phyloP scores from a whole-genome alignment of 2,113 vertebrate genomes.

The Tyrannus savana region DNA sequence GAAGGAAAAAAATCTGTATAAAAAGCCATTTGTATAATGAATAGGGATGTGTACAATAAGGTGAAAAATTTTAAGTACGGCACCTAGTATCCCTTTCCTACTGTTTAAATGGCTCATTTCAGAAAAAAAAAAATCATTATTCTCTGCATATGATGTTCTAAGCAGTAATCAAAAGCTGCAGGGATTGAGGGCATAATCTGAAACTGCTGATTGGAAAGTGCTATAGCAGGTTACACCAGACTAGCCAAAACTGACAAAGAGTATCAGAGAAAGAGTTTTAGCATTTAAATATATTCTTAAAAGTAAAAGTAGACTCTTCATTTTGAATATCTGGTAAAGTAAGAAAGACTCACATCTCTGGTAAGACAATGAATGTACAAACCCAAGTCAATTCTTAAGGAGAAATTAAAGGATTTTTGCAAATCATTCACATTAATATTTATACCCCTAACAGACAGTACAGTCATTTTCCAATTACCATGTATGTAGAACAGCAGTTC shows the following conservation, averaged over 20 bases:
- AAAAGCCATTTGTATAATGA: not conserved
- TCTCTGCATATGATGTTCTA: not conserved
- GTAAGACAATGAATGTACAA: not conserved
- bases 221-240: not conserved
- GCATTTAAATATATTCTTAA: not conserved
- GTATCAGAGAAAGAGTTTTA: not conserved
- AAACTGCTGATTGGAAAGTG: not conserved
- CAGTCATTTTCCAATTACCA: not conserved
- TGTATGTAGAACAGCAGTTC: not conserved
- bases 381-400: not conserved
- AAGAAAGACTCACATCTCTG: not conserved
- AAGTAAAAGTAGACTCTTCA: not conserved
- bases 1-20: not conserved
- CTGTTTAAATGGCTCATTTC: not conserved
- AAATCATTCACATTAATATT: slow-evolving; percentile 32
- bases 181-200: not conserved
- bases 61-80: not conserved
- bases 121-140: not conserved
- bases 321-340: not conserved
- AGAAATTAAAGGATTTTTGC: not conserved
- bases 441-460: not conserved
- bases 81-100: not conserved
- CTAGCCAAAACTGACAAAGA: not conserved
- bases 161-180: not conserved
- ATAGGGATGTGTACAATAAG: not conserved